Evolutionary conservation across 2,113 vertebrate genomes (phyloP).

Genomic region (Dicrurus megarhynchus): DNA sequence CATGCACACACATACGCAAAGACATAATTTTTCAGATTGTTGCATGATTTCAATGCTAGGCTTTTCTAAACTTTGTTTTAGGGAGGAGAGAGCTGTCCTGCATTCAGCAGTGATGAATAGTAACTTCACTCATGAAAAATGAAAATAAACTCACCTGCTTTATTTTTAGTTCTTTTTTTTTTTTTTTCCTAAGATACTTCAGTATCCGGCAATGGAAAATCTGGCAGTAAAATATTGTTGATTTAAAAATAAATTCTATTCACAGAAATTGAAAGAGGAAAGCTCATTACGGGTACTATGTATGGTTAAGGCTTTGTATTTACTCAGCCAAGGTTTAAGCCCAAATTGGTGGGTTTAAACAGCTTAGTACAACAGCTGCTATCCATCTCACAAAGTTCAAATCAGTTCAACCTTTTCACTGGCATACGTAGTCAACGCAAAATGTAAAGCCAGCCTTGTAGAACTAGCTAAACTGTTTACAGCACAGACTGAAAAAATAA

Average conservation of each 20-base stretch:
- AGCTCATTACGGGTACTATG: background rate
- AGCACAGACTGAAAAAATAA: background rate
- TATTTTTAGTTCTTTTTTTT: background rate
- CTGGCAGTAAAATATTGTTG: background rate
- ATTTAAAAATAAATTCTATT: background rate
- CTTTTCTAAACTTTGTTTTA: background rate
- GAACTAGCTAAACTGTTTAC: background rate
- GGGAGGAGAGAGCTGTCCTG: background rate
- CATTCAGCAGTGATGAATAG: background rate
- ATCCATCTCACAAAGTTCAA: conserved; percentile 1
- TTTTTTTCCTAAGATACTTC: background rate
- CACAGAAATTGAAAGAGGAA: background rate
- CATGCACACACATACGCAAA: background rate
- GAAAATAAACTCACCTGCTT: background rate
- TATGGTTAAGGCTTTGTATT: conserved; percentile 1
- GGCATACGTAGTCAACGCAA: background rate
- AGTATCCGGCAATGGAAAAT: background rate
- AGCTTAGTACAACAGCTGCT: conserved; percentile 18
- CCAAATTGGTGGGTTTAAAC: conserved; percentile 19
- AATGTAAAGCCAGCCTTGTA: background rate
- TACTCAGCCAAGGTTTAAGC: background rate
- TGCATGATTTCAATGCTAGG: background rate
- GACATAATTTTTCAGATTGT: background rate
- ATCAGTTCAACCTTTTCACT: conserved; percentile 16
- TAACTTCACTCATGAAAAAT: background rate